phyloP scores from a whole-genome alignment of 1,140 invertebrate species.

The Acromyrmex echinatior region DNA sequence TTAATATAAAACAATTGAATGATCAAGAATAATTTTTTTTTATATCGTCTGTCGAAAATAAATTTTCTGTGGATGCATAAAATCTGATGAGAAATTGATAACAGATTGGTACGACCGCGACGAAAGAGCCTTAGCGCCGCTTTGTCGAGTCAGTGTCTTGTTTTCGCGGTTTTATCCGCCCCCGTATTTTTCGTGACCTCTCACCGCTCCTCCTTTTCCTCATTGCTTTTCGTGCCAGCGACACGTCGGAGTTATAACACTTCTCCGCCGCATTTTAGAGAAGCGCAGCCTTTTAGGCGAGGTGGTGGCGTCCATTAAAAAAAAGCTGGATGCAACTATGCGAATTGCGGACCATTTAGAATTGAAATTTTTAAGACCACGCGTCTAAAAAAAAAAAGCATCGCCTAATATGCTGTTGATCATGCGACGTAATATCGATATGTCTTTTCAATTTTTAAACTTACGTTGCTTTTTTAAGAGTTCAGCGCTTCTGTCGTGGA shows the following conservation, averaged over 20 bases:
- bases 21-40: not conserved
- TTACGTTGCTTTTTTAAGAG: slow-evolving; percentile 23
- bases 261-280: slow-evolving; percentile 66
- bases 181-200: slow-evolving; percentile 68
- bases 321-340: slow-evolving; percentile 21
- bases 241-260: slow-evolving; percentile 62
- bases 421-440: slow-evolving; percentile 27
- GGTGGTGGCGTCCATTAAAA: slow-evolving; percentile 70
- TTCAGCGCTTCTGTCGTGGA: not conserved
- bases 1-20: not conserved
- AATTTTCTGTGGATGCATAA: not conserved
- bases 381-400: not conserved
- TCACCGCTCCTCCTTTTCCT: not conserved
- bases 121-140: slow-evolving; percentile 13
- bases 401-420: slow-evolving; percentile 19
- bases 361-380: slow-evolving; percentile 52
- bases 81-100: slow-evolving; percentile 16
- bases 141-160: slow-evolving; percentile 61
- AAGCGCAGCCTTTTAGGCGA: slow-evolving; percentile 65
- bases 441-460: slow-evolving; percentile 13
- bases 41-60: not conserved
- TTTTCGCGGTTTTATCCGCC: slow-evolving; percentile 63
- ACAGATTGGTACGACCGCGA: slow-evolving; percentile 1
- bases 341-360: slow-evolving; percentile 58
- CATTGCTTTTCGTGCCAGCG: slow-evolving; percentile 48